Conservation (phyloP, 2,113 vertebrate species). For the Phoxinus phoxinus region DNA sequence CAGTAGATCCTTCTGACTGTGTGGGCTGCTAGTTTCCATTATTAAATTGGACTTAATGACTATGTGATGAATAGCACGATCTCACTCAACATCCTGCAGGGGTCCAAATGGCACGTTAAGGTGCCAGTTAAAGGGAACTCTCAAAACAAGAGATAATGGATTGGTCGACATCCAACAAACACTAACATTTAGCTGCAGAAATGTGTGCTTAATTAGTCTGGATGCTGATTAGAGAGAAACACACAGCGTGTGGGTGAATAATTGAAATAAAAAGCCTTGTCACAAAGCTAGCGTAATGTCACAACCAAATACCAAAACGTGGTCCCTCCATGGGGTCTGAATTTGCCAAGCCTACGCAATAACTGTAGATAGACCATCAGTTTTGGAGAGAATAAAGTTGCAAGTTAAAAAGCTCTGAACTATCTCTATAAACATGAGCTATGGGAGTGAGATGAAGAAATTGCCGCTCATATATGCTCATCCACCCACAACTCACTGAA, state of each 20-base stretch:
- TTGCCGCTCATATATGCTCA: background rate
- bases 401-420: constrained; percentile 4
- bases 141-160: constrained; percentile 29
- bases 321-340: constrained; percentile 12
- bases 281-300: constrained; percentile 9
- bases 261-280: constrained; percentile 26
- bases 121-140: constrained; percentile 16
- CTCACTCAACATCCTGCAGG: constrained; percentile 29
- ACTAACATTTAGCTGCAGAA: constrained; percentile 24
- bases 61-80: constrained; percentile 15
- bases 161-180: constrained; percentile 31
- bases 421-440: background rate
- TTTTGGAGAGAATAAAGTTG: background rate
- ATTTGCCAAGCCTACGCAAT: background rate
- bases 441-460: background rate
- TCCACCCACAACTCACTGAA: background rate
- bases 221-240: constrained; percentile 34
- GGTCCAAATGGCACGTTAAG: constrained; percentile 26
- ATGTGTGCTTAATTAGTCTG: constrained; percentile 40
- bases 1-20: background rate
- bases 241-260: constrained; percentile 24
- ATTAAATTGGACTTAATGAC: constrained; percentile 31
- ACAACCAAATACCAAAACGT: background rate
- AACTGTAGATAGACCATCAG: background rate
- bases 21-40: background rate